Base-by-base conservation (phyloP, 1,140 invertebrate genomes). In the Anoplolepis gracilipes region DNA sequence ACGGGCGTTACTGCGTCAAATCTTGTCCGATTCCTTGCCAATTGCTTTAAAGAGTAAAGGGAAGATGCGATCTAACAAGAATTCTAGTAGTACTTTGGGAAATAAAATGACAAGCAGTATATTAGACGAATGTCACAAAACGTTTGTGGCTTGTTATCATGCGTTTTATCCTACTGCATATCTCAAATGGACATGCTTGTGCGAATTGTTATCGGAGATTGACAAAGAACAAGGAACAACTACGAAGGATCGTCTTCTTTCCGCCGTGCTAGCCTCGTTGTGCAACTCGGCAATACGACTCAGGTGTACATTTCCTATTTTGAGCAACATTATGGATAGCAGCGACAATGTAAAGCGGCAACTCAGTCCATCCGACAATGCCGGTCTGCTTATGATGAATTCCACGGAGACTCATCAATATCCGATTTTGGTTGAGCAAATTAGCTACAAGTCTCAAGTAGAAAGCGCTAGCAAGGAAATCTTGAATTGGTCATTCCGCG, bases 91-190 rank as follows among this genome's bases (percentile, higher is more conserved):
- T 36, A 82, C 69, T 62, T 30, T 92, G 57, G 81, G 89, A 8
- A 91, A 88, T 85, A 94, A 96, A 85, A 95, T 97, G 95, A 96
- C 96, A 0, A 95, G 95, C 39, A 96, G 96, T 53, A 97, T 99
- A 78, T 94, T 99, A 16, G 97, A 98, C 39, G 98, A 99, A 92
- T 98, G 98, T 90, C 98, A 99, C 90, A 96, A 97, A 73, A 99
- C 98, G 11, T 98, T 99, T 93, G 97, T 98, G 3, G 95, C 97
- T 3, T 99, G 98, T 94, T 99, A 99, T 92, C 98, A 99, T 94
- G 98, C 98, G 0, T 99, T 99, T 95, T 99, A 99, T 95, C 98
- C 99, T 0, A 99, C 98, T 1, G 97, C 98, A 0, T 97, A 97
- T 79, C 95, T 99, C 25, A 99, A 99, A 93, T 99, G 99, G 98